Conservation (phyloP, 2,113 vertebrate species). For the Circaetus cinerascens region DNA sequence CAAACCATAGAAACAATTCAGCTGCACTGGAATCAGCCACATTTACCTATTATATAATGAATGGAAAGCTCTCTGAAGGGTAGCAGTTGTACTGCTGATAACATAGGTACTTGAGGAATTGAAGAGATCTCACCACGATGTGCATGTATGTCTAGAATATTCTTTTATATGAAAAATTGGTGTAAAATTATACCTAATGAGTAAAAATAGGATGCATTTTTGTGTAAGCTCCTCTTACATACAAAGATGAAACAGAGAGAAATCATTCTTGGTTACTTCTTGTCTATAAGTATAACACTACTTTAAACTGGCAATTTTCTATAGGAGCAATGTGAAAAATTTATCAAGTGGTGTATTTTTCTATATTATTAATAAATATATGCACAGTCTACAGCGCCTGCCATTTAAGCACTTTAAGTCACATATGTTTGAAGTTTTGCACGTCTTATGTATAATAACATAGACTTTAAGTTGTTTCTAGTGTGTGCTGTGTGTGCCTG, state of each 20-base stretch:
- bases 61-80: constrained; percentile 2
- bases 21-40: not conserved
- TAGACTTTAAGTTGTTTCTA: not conserved
- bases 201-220: not conserved
- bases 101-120: not conserved
- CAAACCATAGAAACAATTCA: constrained; percentile 24
- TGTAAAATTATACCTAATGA: constrained; percentile 31
- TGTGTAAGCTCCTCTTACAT: not conserved
- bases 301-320: not conserved
- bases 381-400: not conserved
- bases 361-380: not conserved
- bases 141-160: not conserved
- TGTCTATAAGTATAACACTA: not conserved
- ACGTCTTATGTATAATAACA: not conserved
- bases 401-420: not conserved
- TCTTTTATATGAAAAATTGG: constrained; percentile 8
- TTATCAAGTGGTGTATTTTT: not conserved
- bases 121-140: not conserved
- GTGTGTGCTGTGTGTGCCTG: not conserved
- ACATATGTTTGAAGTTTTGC: not conserved
- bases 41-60: not conserved
- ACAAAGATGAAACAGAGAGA: not conserved
- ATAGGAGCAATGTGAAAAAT: not conserved
- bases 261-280: not conserved
- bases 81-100: not conserved